These are phyloP conservation scores for Emydura subglobosa DNA, from an alignment of 2,113 vertebrate species.

Conservation along the genomic window DNA sequence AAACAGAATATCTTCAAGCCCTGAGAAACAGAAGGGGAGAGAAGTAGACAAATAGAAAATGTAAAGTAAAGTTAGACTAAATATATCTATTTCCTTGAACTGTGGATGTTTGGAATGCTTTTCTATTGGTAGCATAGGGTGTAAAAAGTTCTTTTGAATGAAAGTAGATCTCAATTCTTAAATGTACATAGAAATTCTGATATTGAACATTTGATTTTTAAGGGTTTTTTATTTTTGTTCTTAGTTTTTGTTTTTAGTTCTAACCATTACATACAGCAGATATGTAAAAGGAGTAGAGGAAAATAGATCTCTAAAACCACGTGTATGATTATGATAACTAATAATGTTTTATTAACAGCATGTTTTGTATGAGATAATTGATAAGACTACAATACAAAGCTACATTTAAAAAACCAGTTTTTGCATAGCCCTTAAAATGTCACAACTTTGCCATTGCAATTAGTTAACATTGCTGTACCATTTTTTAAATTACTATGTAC, in stretches of 20 bases:
- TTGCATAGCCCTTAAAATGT: background rate
- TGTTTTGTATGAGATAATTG: background rate
- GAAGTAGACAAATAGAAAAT: background rate
- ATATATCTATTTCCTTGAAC: background rate
- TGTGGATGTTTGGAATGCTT: background rate
- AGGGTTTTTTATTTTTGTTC: background rate
- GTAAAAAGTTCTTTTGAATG: background rate
- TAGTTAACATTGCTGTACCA: background rate
- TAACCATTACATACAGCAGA: background rate
- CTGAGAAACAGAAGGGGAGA: background rate
- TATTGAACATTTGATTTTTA: background rate
- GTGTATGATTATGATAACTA: background rate
- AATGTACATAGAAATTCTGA: background rate
- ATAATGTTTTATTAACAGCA: background rate
- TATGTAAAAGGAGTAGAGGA: background rate
- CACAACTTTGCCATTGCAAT: background rate
- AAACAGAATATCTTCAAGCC: background rate
- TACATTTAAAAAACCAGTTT: background rate
- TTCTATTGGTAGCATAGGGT: background rate
- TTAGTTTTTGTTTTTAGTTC: background rate
- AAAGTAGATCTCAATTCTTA: background rate
- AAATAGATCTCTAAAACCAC: background rate
- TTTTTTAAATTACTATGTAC: background rate
- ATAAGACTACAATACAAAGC: background rate
- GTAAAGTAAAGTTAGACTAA: background rate